Percentiles rank a stretch among this genome's conserved stretches.
Conservation (phyloP, 2,797 vertebrate species). For the Molossus molossus region DNA sequence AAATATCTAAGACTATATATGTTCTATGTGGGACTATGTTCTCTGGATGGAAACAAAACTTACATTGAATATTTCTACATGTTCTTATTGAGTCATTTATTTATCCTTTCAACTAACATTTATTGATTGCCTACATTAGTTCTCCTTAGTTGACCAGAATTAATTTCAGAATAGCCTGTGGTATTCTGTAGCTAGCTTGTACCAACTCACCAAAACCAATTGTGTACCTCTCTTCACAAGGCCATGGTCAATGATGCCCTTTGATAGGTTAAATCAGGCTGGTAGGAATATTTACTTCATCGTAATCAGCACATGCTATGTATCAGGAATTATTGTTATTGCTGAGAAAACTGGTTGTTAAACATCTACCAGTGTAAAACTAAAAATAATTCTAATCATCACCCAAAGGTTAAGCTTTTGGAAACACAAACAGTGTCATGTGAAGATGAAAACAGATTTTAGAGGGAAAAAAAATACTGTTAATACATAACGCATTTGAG, state of each 20-base stretch:
- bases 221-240: neutral
- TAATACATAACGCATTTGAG: neutral
- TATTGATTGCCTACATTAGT: neutral
- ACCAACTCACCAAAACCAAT: neutral
- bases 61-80: neutral
- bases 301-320: neutral
- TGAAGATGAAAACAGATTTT: neutral
- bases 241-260: neutral
- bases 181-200: neutral
- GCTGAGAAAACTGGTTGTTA: neutral
- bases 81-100: neutral
- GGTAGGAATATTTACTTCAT: neutral
- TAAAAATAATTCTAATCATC: neutral
- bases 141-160: neutral
- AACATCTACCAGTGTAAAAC: neutral
- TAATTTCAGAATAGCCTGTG: neutral
- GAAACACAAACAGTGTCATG: neutral
- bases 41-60: neutral
- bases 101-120: conserved; percentile 32
- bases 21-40: neutral
- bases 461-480: neutral
- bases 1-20: neutral
- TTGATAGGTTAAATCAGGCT: neutral
- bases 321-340: neutral
- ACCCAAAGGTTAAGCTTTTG: neutral